These are phyloP conservation scores for Orcinus orca DNA, from an alignment of 2,113 vertebrate species.

Conservation along the genomic window DNA sequence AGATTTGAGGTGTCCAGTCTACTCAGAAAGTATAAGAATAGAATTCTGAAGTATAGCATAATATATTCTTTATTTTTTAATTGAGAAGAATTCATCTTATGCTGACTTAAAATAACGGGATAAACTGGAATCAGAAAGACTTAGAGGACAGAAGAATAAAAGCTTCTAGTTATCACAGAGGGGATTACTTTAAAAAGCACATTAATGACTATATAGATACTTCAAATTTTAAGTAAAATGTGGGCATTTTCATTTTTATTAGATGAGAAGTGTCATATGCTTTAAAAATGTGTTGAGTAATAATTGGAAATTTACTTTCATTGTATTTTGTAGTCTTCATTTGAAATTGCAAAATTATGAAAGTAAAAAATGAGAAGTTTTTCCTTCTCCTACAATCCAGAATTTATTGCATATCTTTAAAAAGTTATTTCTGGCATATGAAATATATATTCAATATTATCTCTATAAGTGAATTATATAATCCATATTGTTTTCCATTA, in stretches of 20 bases:
- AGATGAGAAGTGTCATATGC: neutral
- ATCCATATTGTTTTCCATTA: neutral
- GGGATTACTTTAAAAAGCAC: neutral
- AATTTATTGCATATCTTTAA: neutral
- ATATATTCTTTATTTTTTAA: neutral
- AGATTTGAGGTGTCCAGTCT: neutral
- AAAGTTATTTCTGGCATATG: neutral
- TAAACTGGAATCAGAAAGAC: neutral
- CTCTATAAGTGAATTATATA: neutral
- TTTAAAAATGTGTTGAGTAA: neutral
- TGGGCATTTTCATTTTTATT: neutral
- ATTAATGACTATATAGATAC: neutral
- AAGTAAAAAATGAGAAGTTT: neutral
- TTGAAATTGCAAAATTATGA: neutral
- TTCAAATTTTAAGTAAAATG: slow-evolving; percentile 1
- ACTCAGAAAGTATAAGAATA: neutral
- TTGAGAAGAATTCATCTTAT: neutral
- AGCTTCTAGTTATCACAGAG: neutral
- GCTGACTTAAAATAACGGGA: neutral
- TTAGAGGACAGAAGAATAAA: neutral
- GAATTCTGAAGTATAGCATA: neutral
- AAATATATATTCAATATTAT: neutral
- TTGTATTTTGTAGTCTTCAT: neutral
- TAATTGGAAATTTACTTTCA: neutral
- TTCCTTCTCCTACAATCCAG: neutral